phyloP scores from a whole-genome alignment of 2,888 invertebrate species.

The Eurytoma adleriae region DNA sequence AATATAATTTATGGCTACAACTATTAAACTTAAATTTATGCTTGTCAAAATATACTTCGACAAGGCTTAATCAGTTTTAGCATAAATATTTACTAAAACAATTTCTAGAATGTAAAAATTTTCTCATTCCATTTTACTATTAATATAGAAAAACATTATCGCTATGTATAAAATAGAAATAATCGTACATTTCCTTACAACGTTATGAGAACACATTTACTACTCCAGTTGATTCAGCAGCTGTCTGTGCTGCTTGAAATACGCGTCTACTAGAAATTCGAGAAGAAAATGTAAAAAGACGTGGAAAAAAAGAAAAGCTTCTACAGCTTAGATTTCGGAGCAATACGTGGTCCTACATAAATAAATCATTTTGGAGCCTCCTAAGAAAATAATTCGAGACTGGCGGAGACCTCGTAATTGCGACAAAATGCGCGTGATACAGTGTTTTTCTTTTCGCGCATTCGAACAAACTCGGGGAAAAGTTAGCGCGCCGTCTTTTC shows the following conservation, averaged over 20 bases:
- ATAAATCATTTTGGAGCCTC: conserved; percentile 35
- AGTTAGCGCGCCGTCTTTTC: conserved; percentile 19
- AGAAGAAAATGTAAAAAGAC: conserved; percentile 44
- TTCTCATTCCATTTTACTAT: too few relatives aligned
- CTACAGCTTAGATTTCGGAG: background rate
- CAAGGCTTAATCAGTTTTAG: too few relatives aligned
- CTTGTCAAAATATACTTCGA: too few relatives aligned
- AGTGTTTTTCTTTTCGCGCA: conserved; percentile 49
- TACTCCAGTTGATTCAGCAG: conserved; percentile 26
- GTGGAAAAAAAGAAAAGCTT: conserved; percentile 1
- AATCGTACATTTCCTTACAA: background rate
- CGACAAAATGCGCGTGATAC: background rate
- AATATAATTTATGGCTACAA: too few relatives aligned
- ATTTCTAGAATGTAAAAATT: too few relatives aligned
- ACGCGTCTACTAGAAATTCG: conserved; percentile 39
- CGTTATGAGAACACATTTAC: background rate
- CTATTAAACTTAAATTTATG: too few relatives aligned
- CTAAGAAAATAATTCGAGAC: conserved; percentile 51
- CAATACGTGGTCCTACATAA: conserved; percentile 36
- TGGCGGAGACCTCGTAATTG: background rate
- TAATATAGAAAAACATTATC: too few relatives aligned
- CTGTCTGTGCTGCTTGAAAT: conserved; percentile 36
- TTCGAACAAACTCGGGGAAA: conserved; percentile 34
- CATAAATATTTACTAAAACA: too few relatives aligned
- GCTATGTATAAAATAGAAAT: background rate